These are phyloP conservation scores for Leuctra nigra DNA, from an alignment of 2,888 invertebrate genomes.

Conservation along the genomic window DNA sequence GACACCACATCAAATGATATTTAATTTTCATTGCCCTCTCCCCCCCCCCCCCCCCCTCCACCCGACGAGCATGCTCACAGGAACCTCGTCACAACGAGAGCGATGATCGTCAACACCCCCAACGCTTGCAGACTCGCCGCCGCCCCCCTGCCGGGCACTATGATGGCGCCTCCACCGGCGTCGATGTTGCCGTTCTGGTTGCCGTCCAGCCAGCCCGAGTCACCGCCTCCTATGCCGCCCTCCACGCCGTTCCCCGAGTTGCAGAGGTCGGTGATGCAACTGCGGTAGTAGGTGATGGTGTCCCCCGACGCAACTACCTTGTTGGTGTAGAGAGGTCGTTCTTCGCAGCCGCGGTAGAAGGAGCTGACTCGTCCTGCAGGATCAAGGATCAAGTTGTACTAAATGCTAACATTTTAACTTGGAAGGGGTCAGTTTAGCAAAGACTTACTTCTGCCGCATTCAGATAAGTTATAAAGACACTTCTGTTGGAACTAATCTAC, in stretches of 20 bases:
- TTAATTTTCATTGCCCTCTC: too few species aligned
- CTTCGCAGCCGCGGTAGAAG: constrained; percentile 24
- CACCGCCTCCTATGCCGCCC: constrained; percentile 5
- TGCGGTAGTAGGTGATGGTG: constrained; percentile 19
- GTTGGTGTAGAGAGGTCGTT: constrained; percentile 16
- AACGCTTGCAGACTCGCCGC: neutral
- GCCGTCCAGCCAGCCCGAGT: neutral
- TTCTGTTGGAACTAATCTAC: too few species aligned
- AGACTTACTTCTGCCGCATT: too few species aligned
- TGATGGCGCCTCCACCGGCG: neutral
- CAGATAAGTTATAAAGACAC: too few species aligned
- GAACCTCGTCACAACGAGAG: too few species aligned
- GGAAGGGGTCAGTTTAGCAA: too few species aligned
- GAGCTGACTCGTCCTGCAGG: constrained; percentile 26
- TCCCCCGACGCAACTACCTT: constrained; percentile 11
- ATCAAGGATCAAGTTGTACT: too few species aligned
- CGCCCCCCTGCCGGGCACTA: neutral
- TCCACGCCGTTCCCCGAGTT: constrained; percentile 18
- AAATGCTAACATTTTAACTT: too few species aligned
- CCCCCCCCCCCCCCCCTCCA: too few species aligned
- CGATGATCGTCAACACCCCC: too few species aligned
- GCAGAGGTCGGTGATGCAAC: constrained; percentile 23
- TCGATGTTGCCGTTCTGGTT: neutral
- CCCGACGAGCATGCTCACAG: too few species aligned
- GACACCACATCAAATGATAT: too few species aligned